Evolutionary conservation across 2,888 invertebrate genomes (phyloP).

Genomic region (Apoda limacodes): DNA sequence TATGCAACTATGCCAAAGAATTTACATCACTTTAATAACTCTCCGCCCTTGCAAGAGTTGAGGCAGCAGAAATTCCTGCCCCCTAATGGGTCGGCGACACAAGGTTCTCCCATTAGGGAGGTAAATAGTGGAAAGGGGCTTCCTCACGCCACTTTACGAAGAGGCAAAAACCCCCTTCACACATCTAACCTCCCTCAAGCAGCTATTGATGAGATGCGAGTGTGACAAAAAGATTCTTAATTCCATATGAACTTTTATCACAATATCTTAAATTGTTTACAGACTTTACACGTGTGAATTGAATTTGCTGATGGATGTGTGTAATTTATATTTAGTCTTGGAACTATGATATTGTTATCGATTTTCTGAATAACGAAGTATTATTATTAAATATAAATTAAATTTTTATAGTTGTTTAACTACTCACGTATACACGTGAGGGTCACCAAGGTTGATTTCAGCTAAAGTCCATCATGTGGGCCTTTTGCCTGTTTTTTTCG

Average conservation of each 20-base stretch:
- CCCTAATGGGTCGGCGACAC: conserved; percentile 70
- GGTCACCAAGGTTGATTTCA: no score
- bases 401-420: no score
- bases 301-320: no score
- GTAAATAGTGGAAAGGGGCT: conserved; percentile 32
- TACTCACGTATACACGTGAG: no score
- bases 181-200: conserved; percentile 80
- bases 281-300: no score
- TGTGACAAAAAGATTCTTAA: conserved; percentile 83
- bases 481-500: no score
- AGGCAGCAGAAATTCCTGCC: conserved; percentile 71
- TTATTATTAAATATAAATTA: no score
- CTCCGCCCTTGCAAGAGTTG: conserved; percentile 59
- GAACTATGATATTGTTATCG: no score
- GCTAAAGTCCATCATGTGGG: no score
- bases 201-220: conserved; percentile 90
- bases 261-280: no score
- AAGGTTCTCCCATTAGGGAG: conserved; percentile 40
- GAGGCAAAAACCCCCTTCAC: conserved; percentile 56
- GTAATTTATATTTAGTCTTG: no score
- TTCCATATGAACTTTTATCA: conserved; percentile 36
- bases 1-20: conserved; percentile 74
- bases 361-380: no score
- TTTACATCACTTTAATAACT: conserved; percentile 64
- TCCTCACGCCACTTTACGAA: conserved; percentile 54